Percentiles rank a stretch among this genome's conserved stretches.
These are phyloP conservation scores for Platycheirus rosarum DNA, from an alignment of 2,888 invertebrate genomes.

Conservation along the genomic window DNA sequence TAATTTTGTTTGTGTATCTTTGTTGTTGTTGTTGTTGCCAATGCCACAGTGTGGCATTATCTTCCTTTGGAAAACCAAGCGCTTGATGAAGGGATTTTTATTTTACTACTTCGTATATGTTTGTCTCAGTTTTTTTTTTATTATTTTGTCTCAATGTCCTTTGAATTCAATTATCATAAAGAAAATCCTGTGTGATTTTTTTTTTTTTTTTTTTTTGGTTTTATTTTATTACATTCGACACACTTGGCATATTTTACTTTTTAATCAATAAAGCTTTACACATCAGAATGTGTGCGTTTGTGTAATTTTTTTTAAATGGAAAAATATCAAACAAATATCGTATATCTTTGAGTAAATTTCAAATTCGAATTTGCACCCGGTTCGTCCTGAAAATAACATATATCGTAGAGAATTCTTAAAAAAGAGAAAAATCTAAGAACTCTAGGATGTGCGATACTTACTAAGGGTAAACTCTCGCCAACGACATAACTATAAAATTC, in stretches of 20 bases:
- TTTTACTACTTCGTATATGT: constrained; percentile 40
- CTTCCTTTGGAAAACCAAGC: constrained; percentile 23
- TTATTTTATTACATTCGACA: constrained; percentile 47
- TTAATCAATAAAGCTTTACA: constrained; percentile 39
- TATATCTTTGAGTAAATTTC: constrained; percentile 31
- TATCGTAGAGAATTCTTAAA: too few relatives aligned
- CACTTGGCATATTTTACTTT: constrained; percentile 13
- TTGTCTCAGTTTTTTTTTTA: background rate
- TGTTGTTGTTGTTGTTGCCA: background rate
- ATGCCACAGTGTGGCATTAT: constrained; percentile 3
- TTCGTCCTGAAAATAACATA: too few relatives aligned
- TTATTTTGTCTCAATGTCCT: background rate
- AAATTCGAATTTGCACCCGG: constrained; percentile 34
- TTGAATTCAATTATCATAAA: constrained; percentile 65
- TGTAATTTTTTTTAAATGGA: background rate
- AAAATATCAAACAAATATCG: background rate
- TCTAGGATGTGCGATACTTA: too few relatives aligned
- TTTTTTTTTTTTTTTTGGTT: too few relatives aligned
- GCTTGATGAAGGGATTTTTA: constrained; percentile 61
- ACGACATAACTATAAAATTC: background rate
- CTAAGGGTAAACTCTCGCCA: background rate
- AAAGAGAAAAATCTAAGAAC: too few relatives aligned
- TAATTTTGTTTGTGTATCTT: constrained; percentile 5
- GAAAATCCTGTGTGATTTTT: constrained; percentile 52
- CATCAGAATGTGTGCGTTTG: background rate